Evolutionary conservation across 2,888 invertebrate genomes (phyloP), one percentile per base, ranked within the genome.

Genomic region (Yponomeuta evonymella): DNA sequence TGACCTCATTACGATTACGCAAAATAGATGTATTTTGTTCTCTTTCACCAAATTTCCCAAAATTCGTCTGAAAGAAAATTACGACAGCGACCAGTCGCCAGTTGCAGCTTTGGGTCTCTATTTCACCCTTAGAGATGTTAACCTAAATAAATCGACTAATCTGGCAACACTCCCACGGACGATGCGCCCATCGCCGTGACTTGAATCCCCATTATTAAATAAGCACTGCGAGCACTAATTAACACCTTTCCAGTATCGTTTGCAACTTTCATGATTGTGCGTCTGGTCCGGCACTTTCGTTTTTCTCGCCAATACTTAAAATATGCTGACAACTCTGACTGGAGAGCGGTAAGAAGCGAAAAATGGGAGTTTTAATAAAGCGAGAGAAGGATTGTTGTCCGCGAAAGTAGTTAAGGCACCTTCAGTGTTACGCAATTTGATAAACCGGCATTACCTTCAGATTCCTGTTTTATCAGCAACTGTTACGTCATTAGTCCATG

Each of bases 181-280:
- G 75, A 74, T 73, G 73, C 74, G 72, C 64, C 69, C 73, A 29
- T 48, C 70, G 8, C 5, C 70, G 70, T 70, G 70, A 65, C 65
- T 70, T 48, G 70, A 43, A 48, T 70, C 65, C 48, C 9, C 43
- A 68, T 68, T 51, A 1, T 29, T 43, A 23, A 65, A 70, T 70
- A 51, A 48, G 43, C 65, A 65, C 29, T n/a, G 11, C 75, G 77
- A 76, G 76, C 83, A 82, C 82, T 81, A 84, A 84, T 86, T 84
- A 86, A 79, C 83, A 75, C 81, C 81, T 85, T 81, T 79, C 79
- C 76, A 79, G 77, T 78, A 78, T 79, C 77, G 75, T 75, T 79
- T 77, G 76, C 74, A 72, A 73, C 75, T 74, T 72, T 73, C 73
- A 70, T 74, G 73, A 73, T 75, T 71, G 30, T 48, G 30, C 29